Evolutionary conservation across 2,888 invertebrate species (phyloP), one percentile per base, ranked within the genome.

Genomic region (Cistogaster globosa): DNA sequence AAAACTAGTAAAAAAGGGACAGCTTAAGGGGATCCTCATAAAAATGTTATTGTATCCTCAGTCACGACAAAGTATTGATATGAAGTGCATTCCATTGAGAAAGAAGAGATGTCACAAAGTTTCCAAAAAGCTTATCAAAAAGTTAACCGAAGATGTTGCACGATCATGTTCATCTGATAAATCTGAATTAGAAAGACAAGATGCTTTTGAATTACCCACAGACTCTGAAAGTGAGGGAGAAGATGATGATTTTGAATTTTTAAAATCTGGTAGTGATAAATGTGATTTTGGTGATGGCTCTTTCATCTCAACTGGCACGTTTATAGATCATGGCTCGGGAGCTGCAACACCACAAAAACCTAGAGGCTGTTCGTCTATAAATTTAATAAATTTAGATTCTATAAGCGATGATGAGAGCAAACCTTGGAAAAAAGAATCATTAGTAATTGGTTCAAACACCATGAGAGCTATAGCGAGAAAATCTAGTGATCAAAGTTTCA

Each of bases 41-140:
- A 96, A 96, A 91, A 94, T 95, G 90, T 93, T 97, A 69, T 93
- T 97, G 67, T 97, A 97, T 90, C 93, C 94, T 3, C 94, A 95
- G 91, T 94, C 94, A 84, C 91, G 94, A 26, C 93, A 93, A 88
- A 93, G 93, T 88, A 93, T 94, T 86, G 94, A 94, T 90, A 89
- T 94, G 84, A 93, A 93, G 78, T 88, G 91, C 77, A 94, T 95
- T 75, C 93, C 93, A 86, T 92, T 94, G 83, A 92, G 95, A 68
- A 93, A 93, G 87, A 91, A 89, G 83, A 90, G 88, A 16, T 88
- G 88, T 14, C 90, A 90, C 72, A 91, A 91, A 68, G 93, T 94
- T 78, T 91, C 92, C 74, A 93, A 93, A 20, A 90, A 90, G 48
- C 20, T 89, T 20, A 82, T 93, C 0, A 85, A 80, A 45, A 74